Percentiles rank a stretch among this genome's conserved stretches.
Conservation (phyloP, 2,888 invertebrate genomes). For the Rhimphoctona megacephalus region DNA sequence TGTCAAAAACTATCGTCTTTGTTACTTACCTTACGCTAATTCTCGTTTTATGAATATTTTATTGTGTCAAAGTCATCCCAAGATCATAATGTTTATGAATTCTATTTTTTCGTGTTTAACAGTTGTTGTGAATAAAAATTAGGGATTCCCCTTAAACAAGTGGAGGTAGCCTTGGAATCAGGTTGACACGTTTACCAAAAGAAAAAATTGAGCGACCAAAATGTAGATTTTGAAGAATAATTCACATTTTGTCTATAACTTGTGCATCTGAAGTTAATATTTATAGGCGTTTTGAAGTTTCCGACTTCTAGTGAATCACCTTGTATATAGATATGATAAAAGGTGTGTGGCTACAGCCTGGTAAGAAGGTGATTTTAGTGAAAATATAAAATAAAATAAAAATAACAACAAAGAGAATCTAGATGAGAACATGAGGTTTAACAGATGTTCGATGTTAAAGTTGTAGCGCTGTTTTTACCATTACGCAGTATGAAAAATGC, state of each 20-base stretch:
- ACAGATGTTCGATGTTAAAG: constrained; percentile 77
- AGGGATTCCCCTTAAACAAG: background rate
- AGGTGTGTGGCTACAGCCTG: constrained; percentile 70
- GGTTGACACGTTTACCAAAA: background rate
- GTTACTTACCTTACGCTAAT: too few species aligned
- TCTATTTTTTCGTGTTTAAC: too few species aligned
- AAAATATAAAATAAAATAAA: constrained; percentile 15
- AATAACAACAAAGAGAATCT: constrained; percentile 43
- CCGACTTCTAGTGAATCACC: background rate
- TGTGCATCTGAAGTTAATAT: background rate
- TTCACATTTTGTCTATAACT: background rate
- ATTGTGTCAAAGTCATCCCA: too few species aligned
- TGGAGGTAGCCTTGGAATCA: background rate
- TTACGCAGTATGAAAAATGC: constrained; percentile 75
- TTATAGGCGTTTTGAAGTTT: background rate
- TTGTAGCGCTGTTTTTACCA: constrained; percentile 74
- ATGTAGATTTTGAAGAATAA: background rate
- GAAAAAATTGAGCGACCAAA: background rate
- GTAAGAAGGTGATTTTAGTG: constrained; percentile 58
- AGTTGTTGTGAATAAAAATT: too few species aligned
- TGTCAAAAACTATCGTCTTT: too few species aligned
- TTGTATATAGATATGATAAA: constrained; percentile 39
- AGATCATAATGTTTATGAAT: too few species aligned
- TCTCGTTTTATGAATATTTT: too few species aligned
- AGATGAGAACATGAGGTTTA: constrained; percentile 69